Evolutionary conservation across 2,888 invertebrate genomes (phyloP).

Genomic region (Oligia latruncula): DNA sequence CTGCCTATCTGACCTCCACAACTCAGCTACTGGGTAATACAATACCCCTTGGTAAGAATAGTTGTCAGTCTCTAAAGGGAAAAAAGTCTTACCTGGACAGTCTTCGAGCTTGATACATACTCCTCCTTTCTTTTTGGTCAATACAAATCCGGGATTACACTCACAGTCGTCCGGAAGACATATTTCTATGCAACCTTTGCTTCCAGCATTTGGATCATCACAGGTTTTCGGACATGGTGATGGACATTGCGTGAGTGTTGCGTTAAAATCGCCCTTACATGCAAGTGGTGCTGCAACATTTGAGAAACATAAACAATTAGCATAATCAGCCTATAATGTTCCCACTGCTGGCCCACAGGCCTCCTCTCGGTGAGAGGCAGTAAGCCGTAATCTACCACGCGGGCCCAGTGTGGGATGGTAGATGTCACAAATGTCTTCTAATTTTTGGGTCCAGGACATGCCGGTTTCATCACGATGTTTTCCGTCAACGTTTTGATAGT

Average conservation of each 20-base stretch:
- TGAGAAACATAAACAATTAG: neutral
- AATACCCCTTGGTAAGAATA: neutral
- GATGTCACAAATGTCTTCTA: neutral
- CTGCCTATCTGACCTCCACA: neutral
- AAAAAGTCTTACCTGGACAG: slow-evolving; percentile 34
- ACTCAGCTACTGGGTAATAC: neutral
- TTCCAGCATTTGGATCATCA: slow-evolving; percentile 45
- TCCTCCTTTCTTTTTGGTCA: slow-evolving; percentile 8
- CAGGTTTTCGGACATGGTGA: slow-evolving; percentile 67
- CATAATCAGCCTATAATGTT: neutral
- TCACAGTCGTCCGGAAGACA: slow-evolving; percentile 67
- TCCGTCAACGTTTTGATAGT: neutral
- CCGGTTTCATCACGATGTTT: neutral
- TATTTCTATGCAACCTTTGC: slow-evolving; percentile 31
- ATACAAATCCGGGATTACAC: slow-evolving; percentile 57
- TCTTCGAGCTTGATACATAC: slow-evolving; percentile 32
- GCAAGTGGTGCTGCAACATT: slow-evolving; percentile 15
- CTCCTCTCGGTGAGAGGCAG: neutral
- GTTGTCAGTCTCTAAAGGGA: neutral
- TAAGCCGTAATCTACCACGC: neutral
- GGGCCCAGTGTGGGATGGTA: neutral
- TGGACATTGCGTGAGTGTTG: slow-evolving; percentile 56
- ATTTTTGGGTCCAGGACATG: neutral
- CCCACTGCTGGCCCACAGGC: neutral
- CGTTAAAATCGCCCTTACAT: slow-evolving; percentile 37